A percentile compares a stretch with the other conserved stretches of the same genome.
Conservation (phyloP, 1,140 invertebrate species). For the Drosophila paulistorum region DNA sequence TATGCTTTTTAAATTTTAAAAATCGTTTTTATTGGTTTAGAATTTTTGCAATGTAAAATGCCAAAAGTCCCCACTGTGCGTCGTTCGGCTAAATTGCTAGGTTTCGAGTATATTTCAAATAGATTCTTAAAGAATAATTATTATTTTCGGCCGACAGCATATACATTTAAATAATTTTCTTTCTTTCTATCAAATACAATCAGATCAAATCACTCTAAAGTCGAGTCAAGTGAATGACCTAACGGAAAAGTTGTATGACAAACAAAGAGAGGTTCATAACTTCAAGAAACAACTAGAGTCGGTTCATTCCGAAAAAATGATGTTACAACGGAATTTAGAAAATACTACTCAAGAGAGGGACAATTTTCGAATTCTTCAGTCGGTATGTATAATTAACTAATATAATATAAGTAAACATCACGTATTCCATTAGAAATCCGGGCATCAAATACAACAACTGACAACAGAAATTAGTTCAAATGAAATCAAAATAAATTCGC, state of each 20-base stretch:
- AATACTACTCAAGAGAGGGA: slow-evolving; percentile 87
- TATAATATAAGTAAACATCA: background rate
- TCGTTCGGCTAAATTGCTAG: too few relatives aligned
- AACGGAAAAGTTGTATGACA: slow-evolving; percentile 86
- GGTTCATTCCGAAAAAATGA: slow-evolving; percentile 85
- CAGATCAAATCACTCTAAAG: slow-evolving; percentile 67
- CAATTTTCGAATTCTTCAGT: slow-evolving; percentile 86
- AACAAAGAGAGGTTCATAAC: slow-evolving; percentile 85
- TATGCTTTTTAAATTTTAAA: too few relatives aligned
- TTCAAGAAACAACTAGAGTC: slow-evolving; percentile 87
- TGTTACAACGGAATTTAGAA: slow-evolving; percentile 86
- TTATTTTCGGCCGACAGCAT: too few relatives aligned
- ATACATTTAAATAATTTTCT: too few relatives aligned
- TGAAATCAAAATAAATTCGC: slow-evolving; percentile 63
- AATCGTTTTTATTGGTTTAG: too few relatives aligned
- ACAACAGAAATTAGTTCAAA: slow-evolving; percentile 64
- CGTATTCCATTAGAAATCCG: slow-evolving; percentile 50
- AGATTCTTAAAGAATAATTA: too few relatives aligned
- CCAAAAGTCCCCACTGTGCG: too few relatives aligned
- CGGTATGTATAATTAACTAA: slow-evolving; percentile 76
- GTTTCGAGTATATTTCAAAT: too few relatives aligned
- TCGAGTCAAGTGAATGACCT: slow-evolving; percentile 85
- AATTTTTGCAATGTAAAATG: too few relatives aligned
- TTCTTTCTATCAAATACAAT: too few relatives aligned
- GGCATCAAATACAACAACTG: slow-evolving; percentile 68